Evolutionary conservation across 2,797 vertebrate genomes (phyloP).

Genomic region (Catostomus latipinnis): DNA sequence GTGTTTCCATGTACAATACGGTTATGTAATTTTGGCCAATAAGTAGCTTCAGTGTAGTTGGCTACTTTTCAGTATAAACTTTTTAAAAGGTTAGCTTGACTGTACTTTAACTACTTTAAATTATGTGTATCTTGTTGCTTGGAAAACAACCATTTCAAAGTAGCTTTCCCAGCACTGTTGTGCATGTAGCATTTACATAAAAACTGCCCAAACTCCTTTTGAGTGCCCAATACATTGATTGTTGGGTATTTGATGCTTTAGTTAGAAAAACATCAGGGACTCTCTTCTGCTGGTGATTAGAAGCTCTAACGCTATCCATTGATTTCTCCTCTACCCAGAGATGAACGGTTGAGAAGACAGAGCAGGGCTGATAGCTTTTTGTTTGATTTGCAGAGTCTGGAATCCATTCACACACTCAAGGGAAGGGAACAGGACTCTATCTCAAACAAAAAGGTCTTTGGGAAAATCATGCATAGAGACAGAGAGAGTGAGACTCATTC

Average conservation of each 20-base stretch:
- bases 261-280: constrained; percentile 38
- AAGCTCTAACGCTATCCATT: constrained; percentile 43
- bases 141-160: too few species aligned
- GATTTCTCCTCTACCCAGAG: constrained; percentile 47
- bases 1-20: too few species aligned
- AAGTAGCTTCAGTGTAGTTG: too few species aligned
- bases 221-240: constrained; percentile 39
- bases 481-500: constrained; percentile 33
- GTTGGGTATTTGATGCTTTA: constrained; percentile 24
- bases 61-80: too few species aligned
- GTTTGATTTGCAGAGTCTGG: constrained; percentile 42
- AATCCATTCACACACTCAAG: constrained; percentile 45
- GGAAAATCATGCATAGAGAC: constrained; percentile 34
- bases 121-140: too few species aligned
- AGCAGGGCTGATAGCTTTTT: constrained; percentile 41
- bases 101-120: too few species aligned
- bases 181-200: constrained; percentile 39
- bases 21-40: too few species aligned
- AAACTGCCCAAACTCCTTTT: constrained; percentile 20
- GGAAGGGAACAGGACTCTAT: constrained; percentile 23
- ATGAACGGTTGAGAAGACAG: constrained; percentile 30
- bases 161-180: too few species aligned
- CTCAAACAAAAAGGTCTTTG: constrained; percentile 35
- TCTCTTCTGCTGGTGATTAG: constrained; percentile 36
- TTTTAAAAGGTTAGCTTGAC: too few species aligned